Base-by-base conservation (phyloP, 2,113 vertebrate species). In the Alces alces region DNA sequence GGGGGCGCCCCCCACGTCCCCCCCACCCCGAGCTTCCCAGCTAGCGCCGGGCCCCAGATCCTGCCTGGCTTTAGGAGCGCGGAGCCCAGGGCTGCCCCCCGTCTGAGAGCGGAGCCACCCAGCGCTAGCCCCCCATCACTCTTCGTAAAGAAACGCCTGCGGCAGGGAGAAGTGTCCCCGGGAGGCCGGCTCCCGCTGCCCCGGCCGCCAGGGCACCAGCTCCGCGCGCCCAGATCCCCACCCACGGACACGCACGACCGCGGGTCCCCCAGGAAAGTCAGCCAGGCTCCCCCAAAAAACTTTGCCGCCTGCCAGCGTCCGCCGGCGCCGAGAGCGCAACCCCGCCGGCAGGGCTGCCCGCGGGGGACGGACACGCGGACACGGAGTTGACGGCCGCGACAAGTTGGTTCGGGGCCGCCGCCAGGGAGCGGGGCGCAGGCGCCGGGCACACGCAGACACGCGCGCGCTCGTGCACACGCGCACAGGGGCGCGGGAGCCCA, bases 281-380 rank as follows among this genome's bases (percentile, higher is more conserved):
- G 95, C 98, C 97, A 96, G 98, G 97, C 97, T 97, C 97, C 96
- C 97, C 96, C 82, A 55, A 97, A 98, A 98, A 99, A 98, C 98
- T 98, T 98, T 97, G 92, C 88, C 64, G 57, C 96, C 98, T 97
- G 97, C 85, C 91, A 52, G 85, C 39, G 85, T 19, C 91, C 54
- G 45, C 14, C 82, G 12, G 60, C 76, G 5, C 28, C 55, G 96
- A 97, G 93, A 89, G n/a, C 33, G 87, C 89, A 94, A 90, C 88
- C 83, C 21, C 33, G 83, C 87, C 54, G 6, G 86, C 14, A 78
- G 64, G 50, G 87, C 92, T 54, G 64, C 88, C 23, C 95, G 61
- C 57, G 33, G 33, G 15, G 64, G 57, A 79, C 58, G 17, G 55
- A 33, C 50, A 21, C 45, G 47, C 79, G 82, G 85, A 85, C 73